These are phyloP conservation scores for Perdita meconis DNA, from an alignment of 2,888 invertebrate species.

Conservation along the genomic window DNA sequence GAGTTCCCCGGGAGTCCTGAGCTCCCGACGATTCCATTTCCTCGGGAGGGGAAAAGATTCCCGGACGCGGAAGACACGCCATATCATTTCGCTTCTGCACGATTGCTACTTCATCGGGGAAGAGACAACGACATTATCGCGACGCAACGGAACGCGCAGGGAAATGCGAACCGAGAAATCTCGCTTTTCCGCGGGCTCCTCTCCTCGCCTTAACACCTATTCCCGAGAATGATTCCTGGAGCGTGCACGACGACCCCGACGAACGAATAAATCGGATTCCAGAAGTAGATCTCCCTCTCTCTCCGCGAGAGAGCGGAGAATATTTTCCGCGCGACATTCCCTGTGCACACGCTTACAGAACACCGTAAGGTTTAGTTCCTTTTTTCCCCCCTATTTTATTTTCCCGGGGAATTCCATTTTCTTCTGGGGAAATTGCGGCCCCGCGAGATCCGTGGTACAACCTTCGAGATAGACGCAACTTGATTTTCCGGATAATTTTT, in stretches of 20 bases:
- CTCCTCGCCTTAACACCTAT: slow-evolving; percentile 42
- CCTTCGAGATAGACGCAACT: too few species aligned
- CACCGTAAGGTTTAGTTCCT: too few species aligned
- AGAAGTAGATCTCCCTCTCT: slow-evolving; percentile 25
- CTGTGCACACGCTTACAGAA: slow-evolving; percentile 26
- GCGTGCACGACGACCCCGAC: slow-evolving; percentile 52
- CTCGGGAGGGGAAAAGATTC: slow-evolving; percentile 4
- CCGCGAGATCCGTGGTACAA: too few species aligned
- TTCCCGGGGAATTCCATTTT: slow-evolving; percentile 54
- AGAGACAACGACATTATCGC: slow-evolving; percentile 22
- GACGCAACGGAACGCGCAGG: slow-evolving; percentile 16
- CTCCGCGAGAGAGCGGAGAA: slow-evolving; percentile 28
- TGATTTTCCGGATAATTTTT: slow-evolving; percentile 23
- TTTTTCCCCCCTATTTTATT: slow-evolving; percentile 14
- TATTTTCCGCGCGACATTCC: slow-evolving; percentile 16
- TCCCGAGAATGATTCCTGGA: slow-evolving; percentile 59
- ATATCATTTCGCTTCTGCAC: slow-evolving; percentile 35
- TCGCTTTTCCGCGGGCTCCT: slow-evolving; percentile 17
- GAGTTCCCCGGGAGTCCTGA: too few species aligned
- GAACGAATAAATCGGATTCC: slow-evolving; percentile 66
- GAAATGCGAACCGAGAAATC: slow-evolving; percentile 59
- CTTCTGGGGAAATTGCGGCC: slow-evolving; percentile 22
- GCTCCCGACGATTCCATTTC: not conserved
- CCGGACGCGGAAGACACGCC: slow-evolving; percentile 3
- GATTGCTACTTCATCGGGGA: slow-evolving; percentile 40